Evolutionary conservation across 2,797 vertebrate species (phyloP).

Genomic region (Melanogrammus aeglefinus): DNA sequence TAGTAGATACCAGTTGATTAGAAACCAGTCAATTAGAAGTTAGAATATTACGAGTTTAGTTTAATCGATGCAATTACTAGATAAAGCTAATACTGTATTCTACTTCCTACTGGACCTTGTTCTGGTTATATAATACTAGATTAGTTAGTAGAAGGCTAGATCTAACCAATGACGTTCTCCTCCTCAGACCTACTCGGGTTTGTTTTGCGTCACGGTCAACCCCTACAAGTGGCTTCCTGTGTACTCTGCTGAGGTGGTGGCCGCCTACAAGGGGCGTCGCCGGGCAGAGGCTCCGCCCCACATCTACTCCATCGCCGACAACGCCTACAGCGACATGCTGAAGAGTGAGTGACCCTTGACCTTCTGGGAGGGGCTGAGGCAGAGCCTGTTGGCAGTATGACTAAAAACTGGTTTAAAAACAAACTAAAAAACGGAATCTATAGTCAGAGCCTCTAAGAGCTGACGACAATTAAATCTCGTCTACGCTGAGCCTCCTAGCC

Average conservation of each 20-base stretch:
- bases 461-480: too few relatives aligned
- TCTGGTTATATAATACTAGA: background rate
- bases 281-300: constrained; percentile 83
- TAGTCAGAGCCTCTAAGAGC: background rate
- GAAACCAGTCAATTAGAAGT: too few relatives aligned
- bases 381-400: too few relatives aligned
- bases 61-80: background rate
- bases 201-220: constrained; percentile 92
- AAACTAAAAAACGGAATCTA: too few relatives aligned
- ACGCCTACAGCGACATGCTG: constrained; percentile 87
- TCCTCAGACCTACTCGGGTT: constrained; percentile 86
- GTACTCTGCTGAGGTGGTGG: constrained; percentile 79
- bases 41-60: background rate
- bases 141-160: background rate
- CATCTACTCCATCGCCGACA: constrained; percentile 88
- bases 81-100: background rate
- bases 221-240: constrained; percentile 95
- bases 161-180: background rate
- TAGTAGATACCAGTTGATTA: too few relatives aligned
- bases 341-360: constrained; percentile 78
- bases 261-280: constrained; percentile 85
- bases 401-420: too few relatives aligned
- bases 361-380: background rate
- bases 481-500: too few relatives aligned
- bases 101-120: too few relatives aligned